Evolutionary conservation across 2,888 invertebrate genomes (phyloP).

Genomic region (Tachina lurida): DNA sequence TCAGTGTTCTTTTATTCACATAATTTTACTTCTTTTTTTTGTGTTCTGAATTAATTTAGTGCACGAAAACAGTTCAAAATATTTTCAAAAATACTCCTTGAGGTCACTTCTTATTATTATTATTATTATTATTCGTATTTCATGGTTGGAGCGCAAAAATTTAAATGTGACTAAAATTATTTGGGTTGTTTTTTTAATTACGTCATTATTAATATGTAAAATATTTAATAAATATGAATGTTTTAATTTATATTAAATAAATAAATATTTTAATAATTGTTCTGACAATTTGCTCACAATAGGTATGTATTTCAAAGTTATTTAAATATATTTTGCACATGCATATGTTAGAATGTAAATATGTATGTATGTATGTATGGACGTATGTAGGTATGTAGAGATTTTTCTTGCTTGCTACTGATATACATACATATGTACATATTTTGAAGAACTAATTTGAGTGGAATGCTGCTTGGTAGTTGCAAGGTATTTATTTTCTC

Average conservation of each 20-base stretch:
- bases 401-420: background rate
- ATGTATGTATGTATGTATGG: background rate
- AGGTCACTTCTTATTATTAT: constrained; percentile 39
- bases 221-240: constrained; percentile 72
- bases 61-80: constrained; percentile 65
- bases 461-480: background rate
- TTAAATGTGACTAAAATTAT: constrained; percentile 26
- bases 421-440: too few relatives aligned
- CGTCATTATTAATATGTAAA: constrained; percentile 55
- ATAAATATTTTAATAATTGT: constrained; percentile 40
- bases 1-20: constrained; percentile 58
- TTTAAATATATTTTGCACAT: background rate
- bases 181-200: constrained; percentile 15
- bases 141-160: constrained; percentile 40
- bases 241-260: constrained; percentile 35
- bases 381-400: background rate
- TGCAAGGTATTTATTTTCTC: constrained; percentile 22
- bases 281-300: constrained; percentile 55
- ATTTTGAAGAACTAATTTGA: background rate
- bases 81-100: constrained; percentile 25
- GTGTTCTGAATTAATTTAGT: constrained; percentile 62
- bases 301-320: constrained; percentile 27
- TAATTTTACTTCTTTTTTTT: constrained; percentile 60
- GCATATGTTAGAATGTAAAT: background rate
- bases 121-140: constrained; percentile 40